These are phyloP conservation scores for Siniperca obscura DNA, from an alignment of 2,797 vertebrate genomes.

Conservation along the genomic window DNA sequence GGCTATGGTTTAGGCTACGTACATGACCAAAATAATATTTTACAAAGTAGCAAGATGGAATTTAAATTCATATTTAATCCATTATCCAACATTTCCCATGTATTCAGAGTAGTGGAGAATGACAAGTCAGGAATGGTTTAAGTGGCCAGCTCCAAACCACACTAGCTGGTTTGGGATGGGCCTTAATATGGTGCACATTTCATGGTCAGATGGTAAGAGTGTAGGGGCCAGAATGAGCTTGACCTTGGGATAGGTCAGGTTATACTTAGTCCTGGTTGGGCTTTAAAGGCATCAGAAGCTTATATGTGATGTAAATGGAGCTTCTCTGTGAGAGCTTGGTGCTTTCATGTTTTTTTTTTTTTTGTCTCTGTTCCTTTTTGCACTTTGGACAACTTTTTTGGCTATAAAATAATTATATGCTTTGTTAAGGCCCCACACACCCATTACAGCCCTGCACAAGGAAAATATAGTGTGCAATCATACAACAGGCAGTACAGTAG, in stretches of 20 bases:
- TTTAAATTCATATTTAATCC: constrained; percentile 23
- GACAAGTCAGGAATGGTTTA: constrained; percentile 19
- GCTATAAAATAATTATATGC: neutral
- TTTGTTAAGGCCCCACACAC: constrained; percentile 5
- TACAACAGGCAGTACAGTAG: constrained; percentile 11
- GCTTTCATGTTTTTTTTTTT: constrained; percentile 1
- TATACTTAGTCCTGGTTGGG: constrained; percentile 32
- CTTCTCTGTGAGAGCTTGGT: constrained; percentile 9
- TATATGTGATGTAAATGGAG: constrained; percentile 2
- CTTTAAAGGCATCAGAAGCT: constrained; percentile 42
- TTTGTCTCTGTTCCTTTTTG: constrained; percentile 16
- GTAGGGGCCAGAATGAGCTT: constrained; percentile 7
- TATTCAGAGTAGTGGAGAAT: constrained; percentile 3
- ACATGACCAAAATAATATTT: neutral
- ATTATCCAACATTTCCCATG: constrained; percentile 12
- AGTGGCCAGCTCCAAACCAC: constrained; percentile 30
- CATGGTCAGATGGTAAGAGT: constrained; percentile 22
- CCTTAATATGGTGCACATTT: constrained; percentile 24
- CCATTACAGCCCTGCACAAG: neutral
- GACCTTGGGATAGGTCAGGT: constrained; percentile 18
- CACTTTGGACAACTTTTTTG: neutral
- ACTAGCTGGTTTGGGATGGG: constrained; percentile 4
- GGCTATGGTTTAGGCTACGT: neutral
- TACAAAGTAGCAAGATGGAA: neutral
- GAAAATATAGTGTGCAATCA: constrained; percentile 20